Conservation (phyloP, 2,888 invertebrate species). For the Apamea monoglypha region DNA sequence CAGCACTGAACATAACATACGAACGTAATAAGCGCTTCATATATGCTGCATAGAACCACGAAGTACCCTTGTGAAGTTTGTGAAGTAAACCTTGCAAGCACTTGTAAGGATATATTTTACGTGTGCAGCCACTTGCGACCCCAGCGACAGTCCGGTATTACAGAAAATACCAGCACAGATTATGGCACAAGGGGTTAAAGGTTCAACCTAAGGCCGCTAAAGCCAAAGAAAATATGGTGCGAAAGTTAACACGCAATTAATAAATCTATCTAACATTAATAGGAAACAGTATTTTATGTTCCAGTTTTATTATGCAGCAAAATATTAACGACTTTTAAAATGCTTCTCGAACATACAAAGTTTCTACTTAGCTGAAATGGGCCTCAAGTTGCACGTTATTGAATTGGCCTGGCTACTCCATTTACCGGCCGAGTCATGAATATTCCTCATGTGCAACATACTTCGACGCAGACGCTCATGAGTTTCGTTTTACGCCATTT, state of each 20-base stretch:
- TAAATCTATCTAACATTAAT: conserved; percentile 23
- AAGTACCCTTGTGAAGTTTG: not conserved
- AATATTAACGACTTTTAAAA: conserved; percentile 35
- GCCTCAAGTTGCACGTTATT: conserved; percentile 69
- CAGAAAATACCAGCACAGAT: not conserved
- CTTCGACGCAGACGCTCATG: conserved; percentile 72
- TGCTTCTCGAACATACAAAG: conserved; percentile 43
- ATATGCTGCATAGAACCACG: not conserved
- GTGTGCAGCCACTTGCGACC: not conserved
- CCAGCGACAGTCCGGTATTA: not conserved
- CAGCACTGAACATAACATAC: not conserved
- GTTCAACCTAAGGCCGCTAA: not conserved
- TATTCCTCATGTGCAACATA: conserved; percentile 81
- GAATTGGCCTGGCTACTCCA: conserved; percentile 75
- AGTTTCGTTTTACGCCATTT: conserved; percentile 84
- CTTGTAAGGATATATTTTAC: not conserved
- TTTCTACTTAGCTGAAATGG: conserved; percentile 64
- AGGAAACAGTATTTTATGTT: conserved; percentile 17
- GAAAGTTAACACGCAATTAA: conserved; percentile 16
- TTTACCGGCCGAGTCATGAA: conserved; percentile 79
- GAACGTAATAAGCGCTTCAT: not conserved
- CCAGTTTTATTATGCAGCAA: conserved; percentile 31
- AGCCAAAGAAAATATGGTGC: conserved; percentile 13
- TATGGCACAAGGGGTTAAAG: not conserved
- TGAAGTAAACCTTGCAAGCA: not conserved